phyloP scores from a whole-genome alignment of 2,113 vertebrate genomes.

The Ceyx cyanopectus region DNA sequence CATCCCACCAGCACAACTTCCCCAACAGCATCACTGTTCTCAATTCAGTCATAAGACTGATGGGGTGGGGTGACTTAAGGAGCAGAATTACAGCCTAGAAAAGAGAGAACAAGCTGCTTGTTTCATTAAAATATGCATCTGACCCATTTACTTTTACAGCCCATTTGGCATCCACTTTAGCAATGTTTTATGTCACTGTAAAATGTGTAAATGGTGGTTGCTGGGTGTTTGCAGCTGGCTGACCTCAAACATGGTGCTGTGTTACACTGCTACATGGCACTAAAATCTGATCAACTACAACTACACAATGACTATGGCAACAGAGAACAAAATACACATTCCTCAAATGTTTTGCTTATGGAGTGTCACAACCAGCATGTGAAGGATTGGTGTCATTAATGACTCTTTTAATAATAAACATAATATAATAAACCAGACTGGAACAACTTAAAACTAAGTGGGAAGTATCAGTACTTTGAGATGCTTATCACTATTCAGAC shows the following conservation, averaged over 20 bases:
- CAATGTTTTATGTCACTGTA: neutral
- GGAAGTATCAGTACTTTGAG: neutral
- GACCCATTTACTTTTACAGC: neutral
- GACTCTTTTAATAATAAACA: neutral
- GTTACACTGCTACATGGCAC: neutral
- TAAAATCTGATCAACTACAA: neutral
- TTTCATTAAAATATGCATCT: neutral
- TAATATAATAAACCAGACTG: neutral
- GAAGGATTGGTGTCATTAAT: neutral
- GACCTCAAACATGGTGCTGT: neutral
- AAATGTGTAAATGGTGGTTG: neutral
- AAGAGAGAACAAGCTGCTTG: neutral
- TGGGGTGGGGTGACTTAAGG: neutral
- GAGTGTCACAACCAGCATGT: neutral
- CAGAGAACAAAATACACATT: neutral
- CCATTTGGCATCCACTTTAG: neutral
- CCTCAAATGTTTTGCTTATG: neutral
- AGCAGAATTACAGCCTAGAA: neutral
- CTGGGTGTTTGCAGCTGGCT: neutral
- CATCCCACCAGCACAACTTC: neutral
- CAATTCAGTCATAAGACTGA: neutral
- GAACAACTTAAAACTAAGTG: neutral
- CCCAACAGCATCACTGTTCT: neutral
- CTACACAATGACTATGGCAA: neutral
- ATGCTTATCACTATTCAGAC: neutral